Evolutionary conservation across 2,113 vertebrate genomes (phyloP), one percentile per base, ranked within the genome.

Genomic region (Eublepharis macularius): DNA sequence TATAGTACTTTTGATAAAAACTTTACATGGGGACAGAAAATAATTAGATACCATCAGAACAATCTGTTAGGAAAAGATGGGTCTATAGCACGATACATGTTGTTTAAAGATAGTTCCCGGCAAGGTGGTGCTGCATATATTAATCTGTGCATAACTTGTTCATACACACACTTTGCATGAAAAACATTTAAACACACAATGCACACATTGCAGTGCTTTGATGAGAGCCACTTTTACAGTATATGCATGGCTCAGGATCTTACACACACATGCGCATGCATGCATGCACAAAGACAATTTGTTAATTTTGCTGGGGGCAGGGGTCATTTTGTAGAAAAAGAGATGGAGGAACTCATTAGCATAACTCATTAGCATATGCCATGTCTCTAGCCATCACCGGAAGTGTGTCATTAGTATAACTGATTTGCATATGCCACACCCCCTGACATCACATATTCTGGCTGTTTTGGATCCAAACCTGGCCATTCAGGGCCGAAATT

Each of bases 1-100:
- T 45, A 88, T 90, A 91, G 90, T 91, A 77, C 85, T 86, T 91
- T 91, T 77, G 7, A 88, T 90, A 91, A 89, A 63, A 87, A 92
- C 91, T 90, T 93, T 85, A 86, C 90, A 86, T 86, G 92, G 90
- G 90, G 79, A 85, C 2, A 45, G 39, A 63, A 70, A 54, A 60
- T 36, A n/a, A 74, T 87, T 91, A 78, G 54, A 88, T 93, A 81
- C 60, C 92, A 75, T 45, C 16, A 39, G 82, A 76, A 84, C 63
- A 77, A 78, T 70, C 26, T 84, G 63, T 84, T 83, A 88, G 73
- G 86, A 91, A 88, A 87, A 89, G 84, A 72, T 82, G 86, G 88
- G 76, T n/a, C 81, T 81, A 47, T 88, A 78, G 87, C 90, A 85
- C 70, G 90, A 65, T 79, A 10, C 36, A 68, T 51, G 21, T 51